Conservation (phyloP, 2,888 invertebrate genomes). For the Hyles lineata region DNA sequence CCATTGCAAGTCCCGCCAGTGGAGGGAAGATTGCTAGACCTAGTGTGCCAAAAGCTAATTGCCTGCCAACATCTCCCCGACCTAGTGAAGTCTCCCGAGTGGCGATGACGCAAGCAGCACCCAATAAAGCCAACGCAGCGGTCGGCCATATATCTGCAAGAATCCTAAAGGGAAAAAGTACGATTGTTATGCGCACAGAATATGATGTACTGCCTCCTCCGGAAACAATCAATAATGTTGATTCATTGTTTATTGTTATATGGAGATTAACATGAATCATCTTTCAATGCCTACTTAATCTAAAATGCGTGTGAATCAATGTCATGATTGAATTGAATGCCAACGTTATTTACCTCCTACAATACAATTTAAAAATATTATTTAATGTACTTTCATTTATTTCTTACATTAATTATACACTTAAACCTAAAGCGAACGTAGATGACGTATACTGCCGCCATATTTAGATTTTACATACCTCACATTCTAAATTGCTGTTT, state of each 20-base stretch:
- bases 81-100: constrained; percentile 92
- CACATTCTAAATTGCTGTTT: too few species aligned
- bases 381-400: too few species aligned
- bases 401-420: too few species aligned
- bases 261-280: constrained; percentile 23
- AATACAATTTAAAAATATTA: too few species aligned
- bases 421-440: too few species aligned
- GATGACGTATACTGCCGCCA: too few species aligned
- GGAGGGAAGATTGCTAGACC: constrained; percentile 90
- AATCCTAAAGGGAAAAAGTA: constrained; percentile 67
- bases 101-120: constrained; percentile 92
- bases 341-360: neutral
- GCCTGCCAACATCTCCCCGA: constrained; percentile 91
- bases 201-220: neutral
- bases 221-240: constrained; percentile 15
- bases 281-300: constrained; percentile 25
- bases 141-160: constrained; percentile 91
- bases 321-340: neutral
- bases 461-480: too few species aligned
- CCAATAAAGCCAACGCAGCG: constrained; percentile 88
- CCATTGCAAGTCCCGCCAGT: constrained; percentile 77
- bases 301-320: neutral
- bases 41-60: constrained; percentile 90
- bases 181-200: neutral
- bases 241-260: constrained; percentile 28